Percentiles rank a stretch among this genome's conserved stretches.
Evolutionary conservation across 1,140 invertebrate species (phyloP).

Genomic region (Lepidotrigona ventralis): DNA sequence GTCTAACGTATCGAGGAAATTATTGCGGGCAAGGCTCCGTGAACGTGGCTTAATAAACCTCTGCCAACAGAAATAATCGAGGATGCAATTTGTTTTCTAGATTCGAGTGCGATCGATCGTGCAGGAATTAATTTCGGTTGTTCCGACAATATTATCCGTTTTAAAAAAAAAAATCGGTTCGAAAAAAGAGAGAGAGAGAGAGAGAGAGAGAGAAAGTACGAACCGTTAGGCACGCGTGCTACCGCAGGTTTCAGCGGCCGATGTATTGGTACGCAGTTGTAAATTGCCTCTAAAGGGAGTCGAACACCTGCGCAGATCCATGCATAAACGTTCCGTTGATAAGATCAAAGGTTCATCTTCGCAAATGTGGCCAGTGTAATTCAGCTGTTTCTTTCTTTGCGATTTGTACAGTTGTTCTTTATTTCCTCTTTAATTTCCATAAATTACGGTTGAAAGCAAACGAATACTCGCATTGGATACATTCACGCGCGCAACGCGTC

Average conservation of each 20-base stretch:
- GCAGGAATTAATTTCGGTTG: not conserved
- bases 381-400: slow-evolving; percentile 46
- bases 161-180: not conserved
- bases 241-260: not conserved
- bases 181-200: too few relatives aligned
- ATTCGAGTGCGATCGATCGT: not conserved
- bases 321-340: slow-evolving; percentile 41
- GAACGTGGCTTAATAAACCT: too few relatives aligned
- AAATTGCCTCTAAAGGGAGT: slow-evolving; percentile 31
- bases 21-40: not conserved
- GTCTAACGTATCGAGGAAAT: slow-evolving; percentile 16
- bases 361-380: slow-evolving; percentile 14
- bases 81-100: not conserved
- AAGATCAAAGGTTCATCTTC: slow-evolving; percentile 52
- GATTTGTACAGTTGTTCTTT: slow-evolving; percentile 26
- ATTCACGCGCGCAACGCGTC: not conserved
- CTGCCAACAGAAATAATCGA: not conserved
- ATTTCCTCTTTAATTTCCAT: slow-evolving; percentile 40
- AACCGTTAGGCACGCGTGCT: not conserved
- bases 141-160: not conserved
- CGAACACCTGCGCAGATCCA: slow-evolving; percentile 52
- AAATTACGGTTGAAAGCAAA: slow-evolving; percentile 14
- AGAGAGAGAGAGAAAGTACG: too few relatives aligned
- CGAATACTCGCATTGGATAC: too few relatives aligned
- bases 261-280: slow-evolving; percentile 7